These are phyloP conservation scores for Seriola quinqueradiata DNA, from an alignment of 2,113 vertebrate genomes.

Conservation along the genomic window DNA sequence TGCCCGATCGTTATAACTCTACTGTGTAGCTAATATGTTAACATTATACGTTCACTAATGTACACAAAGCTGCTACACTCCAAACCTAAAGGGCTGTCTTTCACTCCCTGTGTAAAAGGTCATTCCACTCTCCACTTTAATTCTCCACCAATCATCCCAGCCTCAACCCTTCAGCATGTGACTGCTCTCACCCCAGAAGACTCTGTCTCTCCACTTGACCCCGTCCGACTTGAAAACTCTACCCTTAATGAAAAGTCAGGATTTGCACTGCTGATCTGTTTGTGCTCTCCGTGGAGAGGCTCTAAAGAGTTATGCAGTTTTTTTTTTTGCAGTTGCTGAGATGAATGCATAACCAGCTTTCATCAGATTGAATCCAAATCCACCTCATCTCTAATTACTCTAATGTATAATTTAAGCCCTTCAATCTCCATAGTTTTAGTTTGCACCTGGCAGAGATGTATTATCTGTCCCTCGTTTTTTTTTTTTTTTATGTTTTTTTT, in stretches of 20 bases:
- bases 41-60: background rate
- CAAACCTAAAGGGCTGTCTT: background rate
- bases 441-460: conserved; percentile 48
- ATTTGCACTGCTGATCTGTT: conserved; percentile 37
- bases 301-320: conserved; percentile 28
- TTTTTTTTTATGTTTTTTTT: background rate
- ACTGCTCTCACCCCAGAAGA: conserved; percentile 32
- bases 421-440: conserved; percentile 51
- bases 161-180: background rate
- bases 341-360: conserved; percentile 53
- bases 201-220: background rate
- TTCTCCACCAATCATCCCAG: background rate
- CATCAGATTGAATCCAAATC: conserved; percentile 66
- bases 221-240: conserved; percentile 26
- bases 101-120: background rate
- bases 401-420: conserved; percentile 63
- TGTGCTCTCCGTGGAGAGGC: background rate
- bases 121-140: background rate
- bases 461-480: conserved; percentile 15
- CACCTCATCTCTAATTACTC: conserved; percentile 67
- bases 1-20: background rate
- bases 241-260: conserved; percentile 57
- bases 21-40: background rate
- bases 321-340: conserved; percentile 27
- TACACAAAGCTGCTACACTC: background rate